phyloP scores from a whole-genome alignment of 2,797 vertebrate genomes.

The Melanotaenia trifasciata region DNA sequence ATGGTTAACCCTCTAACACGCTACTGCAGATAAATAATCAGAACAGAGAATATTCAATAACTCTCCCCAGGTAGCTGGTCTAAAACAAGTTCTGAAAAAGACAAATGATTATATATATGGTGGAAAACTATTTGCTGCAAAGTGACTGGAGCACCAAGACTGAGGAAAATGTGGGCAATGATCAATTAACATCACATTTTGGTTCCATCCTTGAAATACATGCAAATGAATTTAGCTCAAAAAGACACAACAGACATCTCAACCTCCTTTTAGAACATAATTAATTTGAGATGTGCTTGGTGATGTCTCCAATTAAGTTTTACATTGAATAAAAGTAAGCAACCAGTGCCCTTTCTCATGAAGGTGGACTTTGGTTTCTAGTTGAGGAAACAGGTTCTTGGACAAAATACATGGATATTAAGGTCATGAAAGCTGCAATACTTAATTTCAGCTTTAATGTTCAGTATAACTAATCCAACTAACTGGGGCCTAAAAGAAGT shows the following conservation, averaged over 20 bases:
- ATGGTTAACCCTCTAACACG: background rate
- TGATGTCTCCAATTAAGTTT: background rate
- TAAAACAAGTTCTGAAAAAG: background rate
- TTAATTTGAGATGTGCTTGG: background rate
- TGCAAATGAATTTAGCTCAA: background rate
- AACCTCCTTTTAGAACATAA: background rate
- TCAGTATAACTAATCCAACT: slow-evolving; percentile 14
- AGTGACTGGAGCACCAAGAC: background rate
- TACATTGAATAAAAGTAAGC: background rate
- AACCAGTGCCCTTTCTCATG: background rate
- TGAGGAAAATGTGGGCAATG: background rate
- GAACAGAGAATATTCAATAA: background rate
- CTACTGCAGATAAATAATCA: background rate
- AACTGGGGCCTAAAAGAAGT: slow-evolving; percentile 15
- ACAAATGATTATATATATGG: too few relatives aligned
- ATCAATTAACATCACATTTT: background rate
- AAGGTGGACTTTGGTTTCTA: background rate
- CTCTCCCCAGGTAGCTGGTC: background rate
- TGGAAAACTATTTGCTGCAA: too few relatives aligned
- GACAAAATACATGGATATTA: background rate
- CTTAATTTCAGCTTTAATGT: slow-evolving; percentile 12
- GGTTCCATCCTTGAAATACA: background rate
- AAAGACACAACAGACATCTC: background rate
- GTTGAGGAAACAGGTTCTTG: background rate
- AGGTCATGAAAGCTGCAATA: background rate